phyloP scores from a whole-genome alignment of 2,113 vertebrate genomes.

The Poicephalus meyeri region DNA sequence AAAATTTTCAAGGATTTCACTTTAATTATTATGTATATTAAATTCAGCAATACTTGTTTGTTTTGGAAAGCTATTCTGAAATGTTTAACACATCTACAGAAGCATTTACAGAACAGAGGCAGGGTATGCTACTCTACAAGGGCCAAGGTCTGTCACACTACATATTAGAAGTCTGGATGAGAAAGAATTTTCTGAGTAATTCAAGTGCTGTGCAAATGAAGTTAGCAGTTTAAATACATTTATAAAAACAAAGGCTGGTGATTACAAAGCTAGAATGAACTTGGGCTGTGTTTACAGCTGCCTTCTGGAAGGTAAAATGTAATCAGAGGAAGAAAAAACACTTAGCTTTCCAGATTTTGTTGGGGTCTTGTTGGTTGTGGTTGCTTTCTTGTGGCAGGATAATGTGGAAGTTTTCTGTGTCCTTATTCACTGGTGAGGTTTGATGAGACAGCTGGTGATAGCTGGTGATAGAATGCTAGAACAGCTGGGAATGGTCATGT shows the following conservation, averaged over 20 bases:
- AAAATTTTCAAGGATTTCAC: neutral
- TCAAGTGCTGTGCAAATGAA: neutral
- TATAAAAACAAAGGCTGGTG: neutral
- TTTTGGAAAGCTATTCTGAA: neutral
- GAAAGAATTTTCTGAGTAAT: neutral
- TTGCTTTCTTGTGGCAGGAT: neutral
- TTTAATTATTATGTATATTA: neutral
- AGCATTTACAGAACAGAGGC: neutral
- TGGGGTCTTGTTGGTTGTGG: neutral
- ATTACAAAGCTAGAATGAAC: neutral
- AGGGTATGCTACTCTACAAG: neutral
- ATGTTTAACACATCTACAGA: neutral
- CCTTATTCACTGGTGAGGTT: constrained; percentile 20
- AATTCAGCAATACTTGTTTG: neutral
- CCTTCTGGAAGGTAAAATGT: constrained; percentile 27
- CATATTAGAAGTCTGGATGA: neutral
- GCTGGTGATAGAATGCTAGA: neutral
- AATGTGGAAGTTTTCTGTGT: constrained; percentile 3
- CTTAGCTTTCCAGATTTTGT: neutral
- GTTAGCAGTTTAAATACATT: neutral
- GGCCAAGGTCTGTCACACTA: neutral
- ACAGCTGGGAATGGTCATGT: constrained; percentile 57
- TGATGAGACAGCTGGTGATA: constrained; percentile 33
- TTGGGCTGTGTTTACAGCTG: neutral
- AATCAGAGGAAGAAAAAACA: constrained; percentile 18